These are phyloP conservation scores for Garrulus glandarius DNA, from an alignment of 2,797 vertebrate species.

Conservation along the genomic window DNA sequence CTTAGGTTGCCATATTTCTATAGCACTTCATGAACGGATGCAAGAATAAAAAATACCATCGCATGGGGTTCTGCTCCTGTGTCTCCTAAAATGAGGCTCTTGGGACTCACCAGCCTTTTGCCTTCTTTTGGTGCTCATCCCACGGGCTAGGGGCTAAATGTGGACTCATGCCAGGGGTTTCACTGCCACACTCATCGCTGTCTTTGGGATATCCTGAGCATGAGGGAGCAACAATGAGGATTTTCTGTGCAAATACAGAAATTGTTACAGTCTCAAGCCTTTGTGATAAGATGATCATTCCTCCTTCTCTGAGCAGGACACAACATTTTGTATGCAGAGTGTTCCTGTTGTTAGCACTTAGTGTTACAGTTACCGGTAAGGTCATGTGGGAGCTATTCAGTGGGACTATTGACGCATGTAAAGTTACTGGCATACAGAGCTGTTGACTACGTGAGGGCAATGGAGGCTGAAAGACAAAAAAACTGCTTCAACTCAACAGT, in stretches of 20 bases:
- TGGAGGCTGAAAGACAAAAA: background rate
- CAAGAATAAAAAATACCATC: background rate
- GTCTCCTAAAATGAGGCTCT: background rate
- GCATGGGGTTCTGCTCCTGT: background rate
- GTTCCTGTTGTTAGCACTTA: background rate
- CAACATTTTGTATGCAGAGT: background rate
- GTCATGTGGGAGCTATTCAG: background rate
- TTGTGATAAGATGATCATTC: background rate
- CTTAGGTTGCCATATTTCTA: background rate
- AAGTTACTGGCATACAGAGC: background rate
- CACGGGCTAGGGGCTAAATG: background rate
- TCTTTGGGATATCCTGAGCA: background rate
- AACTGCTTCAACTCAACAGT: background rate
- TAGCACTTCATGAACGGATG: fast-evolving
- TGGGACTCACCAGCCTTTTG: background rate
- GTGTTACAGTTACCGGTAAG: background rate
- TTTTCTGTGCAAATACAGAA: background rate
- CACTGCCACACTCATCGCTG: fast-evolving
- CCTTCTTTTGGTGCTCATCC: background rate
- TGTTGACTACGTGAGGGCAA: background rate
- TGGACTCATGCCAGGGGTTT: background rate
- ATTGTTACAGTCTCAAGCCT: background rate
- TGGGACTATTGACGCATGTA: background rate
- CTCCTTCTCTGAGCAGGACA: background rate
- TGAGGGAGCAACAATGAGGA: background rate